Conservation (phyloP, 2,888 invertebrate genomes). For the Agrochola lychnidis region DNA sequence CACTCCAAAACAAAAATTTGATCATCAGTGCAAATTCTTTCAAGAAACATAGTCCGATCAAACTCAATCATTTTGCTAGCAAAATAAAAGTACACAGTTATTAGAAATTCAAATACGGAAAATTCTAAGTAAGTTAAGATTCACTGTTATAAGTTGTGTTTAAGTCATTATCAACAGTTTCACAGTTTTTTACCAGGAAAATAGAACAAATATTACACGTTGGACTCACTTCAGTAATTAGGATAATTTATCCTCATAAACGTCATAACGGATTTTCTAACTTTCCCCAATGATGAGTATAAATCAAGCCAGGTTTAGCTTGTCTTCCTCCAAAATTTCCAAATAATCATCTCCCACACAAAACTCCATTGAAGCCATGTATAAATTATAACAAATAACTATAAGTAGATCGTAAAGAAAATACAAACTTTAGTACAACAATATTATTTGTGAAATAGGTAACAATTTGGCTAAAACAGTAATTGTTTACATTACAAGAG, state of each 20-base stretch:
- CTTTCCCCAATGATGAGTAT: constrained; percentile 31
- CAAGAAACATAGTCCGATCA: background rate
- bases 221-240: constrained; percentile 39
- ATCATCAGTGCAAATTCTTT: background rate
- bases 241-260: constrained; percentile 42
- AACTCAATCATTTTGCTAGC: background rate
- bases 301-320: constrained; percentile 14
- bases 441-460: constrained; percentile 19
- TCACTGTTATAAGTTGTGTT: background rate
- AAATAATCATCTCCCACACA: background rate
- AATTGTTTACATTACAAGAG: background rate
- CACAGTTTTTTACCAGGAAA: constrained; percentile 5
- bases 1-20: background rate
- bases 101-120: background rate
- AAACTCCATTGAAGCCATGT: background rate
- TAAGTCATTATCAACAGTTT: background rate
- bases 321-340: background rate
- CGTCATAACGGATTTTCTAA: constrained; percentile 24
- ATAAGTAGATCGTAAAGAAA: constrained; percentile 2
- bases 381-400: background rate
- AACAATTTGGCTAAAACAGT: background rate
- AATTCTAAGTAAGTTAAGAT: background rate
- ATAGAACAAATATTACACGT: constrained; percentile 11
- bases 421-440: constrained; percentile 9
- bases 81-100: background rate